Evolutionary conservation across 2,888 invertebrate species (phyloP), one percentile per base, ranked within the genome.

Genomic region (Ophioninae sp.): DNA sequence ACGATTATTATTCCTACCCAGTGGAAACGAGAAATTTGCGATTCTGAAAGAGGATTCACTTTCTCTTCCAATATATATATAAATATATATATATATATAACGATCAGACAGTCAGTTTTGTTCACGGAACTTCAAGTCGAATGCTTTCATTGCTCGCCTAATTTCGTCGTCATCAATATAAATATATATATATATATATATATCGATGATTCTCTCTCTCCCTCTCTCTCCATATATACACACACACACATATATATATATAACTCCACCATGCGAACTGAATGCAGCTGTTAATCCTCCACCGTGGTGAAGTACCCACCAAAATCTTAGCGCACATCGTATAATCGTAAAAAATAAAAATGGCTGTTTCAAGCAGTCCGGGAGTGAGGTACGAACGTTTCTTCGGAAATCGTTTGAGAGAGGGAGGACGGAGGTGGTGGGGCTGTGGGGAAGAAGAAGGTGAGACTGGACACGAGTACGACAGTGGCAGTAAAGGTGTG

Each of bases 401-500:
- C 62, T 57, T 57, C 21, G 23, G 17, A 61, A n/a, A n/a, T n/a
- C n/a, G n/a, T n/a, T n/a, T 23, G 13, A 30, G 30, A 62, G 20
- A 59, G 30, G 3, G 75, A 39, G 62, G 13, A n/a, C n/a, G n/a
- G n/a, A n/a, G n/a, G n/a, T n/a, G n/a, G n/a, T n/a, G 77, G 73
- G 62, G 44, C 13, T 50, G 67, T 21, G 62, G 6, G 37, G n/a
- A 0, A 17, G 50, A 6, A n/a, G 7, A 23, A 41, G 41, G 41
- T 41, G 21, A 44, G 44, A 30, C 23, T 6, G 30, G 67, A 68
- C 23, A 41, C 30, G 56, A 23, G n/a, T 59, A 80, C 68, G 67
- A 76, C 68, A 70, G 79, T 61, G 86, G 83, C 79, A 83, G 84
- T 87, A 85, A 85, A 87, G 69, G n/a, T n/a, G 82, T 75, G 81